Conservation (phyloP, 2,797 vertebrate species). For the Prunella strophiata region DNA sequence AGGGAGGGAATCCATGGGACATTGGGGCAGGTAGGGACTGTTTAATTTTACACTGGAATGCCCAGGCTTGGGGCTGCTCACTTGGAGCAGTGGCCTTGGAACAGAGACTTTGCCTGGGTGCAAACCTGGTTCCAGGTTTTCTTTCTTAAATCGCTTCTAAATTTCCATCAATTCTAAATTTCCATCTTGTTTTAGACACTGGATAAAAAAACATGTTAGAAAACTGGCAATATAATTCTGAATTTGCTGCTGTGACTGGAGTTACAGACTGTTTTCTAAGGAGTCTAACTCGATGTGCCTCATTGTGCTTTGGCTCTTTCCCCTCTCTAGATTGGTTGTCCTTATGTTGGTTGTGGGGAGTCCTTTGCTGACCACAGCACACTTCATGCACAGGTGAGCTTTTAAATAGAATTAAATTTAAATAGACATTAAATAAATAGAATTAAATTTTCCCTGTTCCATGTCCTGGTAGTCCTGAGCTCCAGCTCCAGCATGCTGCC, state of each 20-base stretch:
- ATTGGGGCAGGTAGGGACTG: neutral
- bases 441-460: neutral
- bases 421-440: neutral
- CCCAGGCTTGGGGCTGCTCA: neutral
- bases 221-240: neutral
- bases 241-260: neutral
- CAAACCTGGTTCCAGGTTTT: neutral
- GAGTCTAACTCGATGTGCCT: neutral
- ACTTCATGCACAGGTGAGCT: slow-evolving; percentile 91
- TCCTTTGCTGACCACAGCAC: slow-evolving; percentile 97
- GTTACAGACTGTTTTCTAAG: neutral
- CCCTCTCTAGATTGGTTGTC: slow-evolving; percentile 84
- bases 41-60: neutral
- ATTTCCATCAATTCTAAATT: neutral
- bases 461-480: neutral
- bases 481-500: neutral
- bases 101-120: neutral
- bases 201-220: neutral
- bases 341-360: slow-evolving; percentile 96
- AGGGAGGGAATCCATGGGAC: neutral
- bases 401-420: neutral
- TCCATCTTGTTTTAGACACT: neutral
- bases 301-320: neutral
- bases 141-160: neutral
- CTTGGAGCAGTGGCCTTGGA: neutral